phyloP scores from a whole-genome alignment of 2,888 invertebrate species.

The Campaea margaritaria region DNA sequence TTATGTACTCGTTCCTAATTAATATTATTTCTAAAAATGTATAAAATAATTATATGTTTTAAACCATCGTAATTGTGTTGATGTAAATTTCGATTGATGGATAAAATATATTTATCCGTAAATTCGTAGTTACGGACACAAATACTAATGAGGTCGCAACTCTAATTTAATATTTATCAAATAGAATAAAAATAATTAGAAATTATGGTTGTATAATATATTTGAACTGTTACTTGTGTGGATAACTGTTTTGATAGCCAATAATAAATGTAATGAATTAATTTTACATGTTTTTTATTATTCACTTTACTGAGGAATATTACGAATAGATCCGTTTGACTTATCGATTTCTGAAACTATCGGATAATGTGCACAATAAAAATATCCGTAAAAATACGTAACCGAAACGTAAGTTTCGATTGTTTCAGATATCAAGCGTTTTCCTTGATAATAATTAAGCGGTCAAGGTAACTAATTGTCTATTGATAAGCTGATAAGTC shows the following conservation, averaged over 20 bases:
- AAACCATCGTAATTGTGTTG: slow-evolving; percentile 5
- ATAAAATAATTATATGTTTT: neutral
- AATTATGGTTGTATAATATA: slow-evolving; percentile 54
- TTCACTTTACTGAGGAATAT: slow-evolving; percentile 14
- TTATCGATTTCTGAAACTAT: too few species aligned
- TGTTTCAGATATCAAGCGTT: too few species aligned
- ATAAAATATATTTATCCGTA: slow-evolving; percentile 16
- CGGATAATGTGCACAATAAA: too few species aligned
- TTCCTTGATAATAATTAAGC: too few species aligned
- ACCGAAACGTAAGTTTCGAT: too few species aligned
- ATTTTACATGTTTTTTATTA: too few species aligned
- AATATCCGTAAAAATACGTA: too few species aligned
- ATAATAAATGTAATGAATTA: slow-evolving; percentile 57
- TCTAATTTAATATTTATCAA: neutral
- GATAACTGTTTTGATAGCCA: slow-evolving; percentile 53
- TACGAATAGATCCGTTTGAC: too few species aligned
- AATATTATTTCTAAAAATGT: too few species aligned
- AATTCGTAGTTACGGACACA: slow-evolving; percentile 28
- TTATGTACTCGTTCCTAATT: neutral
- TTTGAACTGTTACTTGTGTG: slow-evolving; percentile 47
- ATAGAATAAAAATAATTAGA: slow-evolving; percentile 33
- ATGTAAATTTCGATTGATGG: slow-evolving; percentile 25
- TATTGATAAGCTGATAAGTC: too few species aligned
- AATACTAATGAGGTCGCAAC: slow-evolving; percentile 7
- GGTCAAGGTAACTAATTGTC: too few species aligned